These are phyloP conservation scores for Bombus confusus DNA, from an alignment of 1,140 invertebrate genomes.

Conservation along the genomic window DNA sequence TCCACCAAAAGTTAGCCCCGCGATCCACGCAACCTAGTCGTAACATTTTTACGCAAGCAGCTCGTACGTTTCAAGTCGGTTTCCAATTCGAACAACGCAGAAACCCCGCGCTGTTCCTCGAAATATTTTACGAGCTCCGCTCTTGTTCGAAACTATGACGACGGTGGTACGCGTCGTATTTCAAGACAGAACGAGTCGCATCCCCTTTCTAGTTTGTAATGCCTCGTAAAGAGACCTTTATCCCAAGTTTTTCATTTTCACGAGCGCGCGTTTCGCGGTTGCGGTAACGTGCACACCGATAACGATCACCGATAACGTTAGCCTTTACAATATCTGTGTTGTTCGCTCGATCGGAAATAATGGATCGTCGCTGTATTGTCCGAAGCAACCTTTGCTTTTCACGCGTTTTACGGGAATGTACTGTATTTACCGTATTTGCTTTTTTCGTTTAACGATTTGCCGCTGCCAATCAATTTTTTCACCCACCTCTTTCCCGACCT, in stretches of 20 bases:
- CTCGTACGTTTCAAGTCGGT: neutral
- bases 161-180: slow-evolving; percentile 20
- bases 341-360: slow-evolving; percentile 46
- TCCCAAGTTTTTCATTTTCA: slow-evolving; percentile 48
- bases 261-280: slow-evolving; percentile 11
- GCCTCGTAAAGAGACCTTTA: slow-evolving; percentile 44
- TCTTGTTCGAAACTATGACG: slow-evolving; percentile 26
- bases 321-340: slow-evolving; percentile 18
- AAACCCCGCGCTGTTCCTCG: too few species aligned
- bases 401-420: neutral
- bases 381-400: neutral
- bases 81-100: neutral
- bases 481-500: neutral
- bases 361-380: slow-evolving; percentile 30
- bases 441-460: neutral
- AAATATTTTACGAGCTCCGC: slow-evolving; percentile 42
- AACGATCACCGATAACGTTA: slow-evolving; percentile 11
- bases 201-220: slow-evolving; percentile 45
- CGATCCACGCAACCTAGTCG: neutral
- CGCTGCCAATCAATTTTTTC: neutral
- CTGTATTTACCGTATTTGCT: neutral
- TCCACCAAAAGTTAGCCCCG: neutral
- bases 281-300: neutral
- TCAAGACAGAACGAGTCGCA: slow-evolving; percentile 47
- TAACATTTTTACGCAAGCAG: neutral